Evolutionary conservation across 2,888 invertebrate genomes (phyloP).

Genomic region (Neoitamus cyanurus): DNA sequence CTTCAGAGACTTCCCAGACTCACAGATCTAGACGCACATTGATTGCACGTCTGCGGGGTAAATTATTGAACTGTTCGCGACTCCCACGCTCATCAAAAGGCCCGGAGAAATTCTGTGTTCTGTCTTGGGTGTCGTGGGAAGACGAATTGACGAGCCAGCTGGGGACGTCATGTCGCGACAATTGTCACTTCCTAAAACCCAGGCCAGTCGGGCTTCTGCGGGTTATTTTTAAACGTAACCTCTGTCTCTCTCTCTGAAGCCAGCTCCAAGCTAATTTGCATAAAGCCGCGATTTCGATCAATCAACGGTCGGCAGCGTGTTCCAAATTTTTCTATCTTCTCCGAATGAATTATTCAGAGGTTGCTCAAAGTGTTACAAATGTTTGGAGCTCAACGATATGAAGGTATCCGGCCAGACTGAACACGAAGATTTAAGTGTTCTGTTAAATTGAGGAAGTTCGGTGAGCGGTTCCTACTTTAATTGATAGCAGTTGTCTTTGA

Average conservation of each 20-base stretch:
- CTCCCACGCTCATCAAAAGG: background rate
- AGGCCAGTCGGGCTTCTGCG: background rate
- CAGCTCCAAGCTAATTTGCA: background rate
- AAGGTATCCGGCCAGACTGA: background rate
- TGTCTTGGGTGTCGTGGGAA: background rate
- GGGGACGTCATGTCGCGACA: conserved; percentile 1
- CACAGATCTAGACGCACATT: background rate
- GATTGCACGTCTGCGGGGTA: background rate
- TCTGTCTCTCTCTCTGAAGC: background rate
- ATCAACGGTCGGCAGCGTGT: background rate
- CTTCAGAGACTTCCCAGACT: background rate
- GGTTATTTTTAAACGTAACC: background rate
- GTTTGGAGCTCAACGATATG: background rate
- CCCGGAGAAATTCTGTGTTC: background rate
- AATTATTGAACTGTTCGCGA: background rate
- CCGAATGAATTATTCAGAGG: background rate
- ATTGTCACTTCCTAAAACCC: background rate
- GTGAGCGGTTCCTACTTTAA: background rate
- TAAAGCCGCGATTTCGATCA: background rate
- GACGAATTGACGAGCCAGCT: background rate
- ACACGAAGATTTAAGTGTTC: background rate
- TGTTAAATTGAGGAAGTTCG: background rate
- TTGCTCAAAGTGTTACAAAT: background rate
- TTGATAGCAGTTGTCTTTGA: background rate
- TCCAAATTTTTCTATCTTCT: background rate